Conservation (phyloP, 1,140 invertebrate species). For the Tyrophagus putrescentiae region DNA sequence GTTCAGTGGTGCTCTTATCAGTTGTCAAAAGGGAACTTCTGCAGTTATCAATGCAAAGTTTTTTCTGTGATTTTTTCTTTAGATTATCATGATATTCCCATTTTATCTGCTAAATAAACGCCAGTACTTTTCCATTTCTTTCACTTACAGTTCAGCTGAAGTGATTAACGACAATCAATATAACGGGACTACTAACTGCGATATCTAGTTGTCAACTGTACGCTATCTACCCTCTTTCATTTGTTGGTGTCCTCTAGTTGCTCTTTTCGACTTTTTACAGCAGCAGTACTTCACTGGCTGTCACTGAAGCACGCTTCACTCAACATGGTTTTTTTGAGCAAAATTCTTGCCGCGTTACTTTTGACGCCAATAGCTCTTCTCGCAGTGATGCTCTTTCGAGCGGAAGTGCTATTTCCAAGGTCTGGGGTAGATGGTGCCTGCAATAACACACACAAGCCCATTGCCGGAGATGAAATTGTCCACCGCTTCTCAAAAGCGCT, state of each 20-base stretch:
- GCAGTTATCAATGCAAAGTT: slow-evolving; percentile 70
- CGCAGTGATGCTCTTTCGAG: neutral
- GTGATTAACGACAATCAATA: neutral
- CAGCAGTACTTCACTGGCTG: neutral
- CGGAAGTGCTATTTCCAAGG: slow-evolving; percentile 10
- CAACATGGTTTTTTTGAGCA: neutral
- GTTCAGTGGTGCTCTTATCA: no score
- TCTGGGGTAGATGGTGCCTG: neutral
- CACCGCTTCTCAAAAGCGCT: slow-evolving; percentile 25
- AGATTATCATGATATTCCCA: neutral
- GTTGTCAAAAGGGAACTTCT: no score
- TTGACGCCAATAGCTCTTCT: neutral
- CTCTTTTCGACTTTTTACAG: neutral
- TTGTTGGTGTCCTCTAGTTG: neutral
- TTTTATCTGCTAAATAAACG: neutral
- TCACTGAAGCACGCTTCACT: neutral
- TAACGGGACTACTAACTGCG: no score
- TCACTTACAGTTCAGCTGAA: neutral
- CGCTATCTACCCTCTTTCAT: no score
- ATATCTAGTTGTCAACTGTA: no score
- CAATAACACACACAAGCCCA: slow-evolving; percentile 12
- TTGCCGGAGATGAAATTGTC: slow-evolving; percentile 7
- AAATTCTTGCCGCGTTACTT: neutral
- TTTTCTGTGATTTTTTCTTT: neutral
- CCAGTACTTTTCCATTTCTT: neutral